phyloP scores from a whole-genome alignment of 2,797 vertebrate genomes.

The Cheracebus regulus region DNA sequence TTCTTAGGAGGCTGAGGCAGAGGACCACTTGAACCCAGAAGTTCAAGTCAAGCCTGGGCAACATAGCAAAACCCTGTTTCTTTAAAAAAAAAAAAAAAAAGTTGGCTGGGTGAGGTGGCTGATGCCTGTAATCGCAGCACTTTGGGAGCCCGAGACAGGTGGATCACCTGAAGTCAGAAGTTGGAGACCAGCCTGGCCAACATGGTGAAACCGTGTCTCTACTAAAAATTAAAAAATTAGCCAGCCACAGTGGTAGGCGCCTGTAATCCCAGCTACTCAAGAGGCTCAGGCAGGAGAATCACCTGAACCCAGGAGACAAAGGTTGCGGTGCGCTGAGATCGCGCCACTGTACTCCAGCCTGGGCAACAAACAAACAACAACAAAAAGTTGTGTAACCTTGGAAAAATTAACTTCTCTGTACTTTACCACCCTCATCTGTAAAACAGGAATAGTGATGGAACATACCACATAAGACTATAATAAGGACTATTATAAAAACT shows the following conservation, averaged over 20 bases:
- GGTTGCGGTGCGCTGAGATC: too few species aligned
- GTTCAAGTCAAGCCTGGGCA: background rate
- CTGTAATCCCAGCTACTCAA: background rate
- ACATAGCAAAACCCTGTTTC: too few species aligned
- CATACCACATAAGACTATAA: background rate
- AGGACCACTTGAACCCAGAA: background rate
- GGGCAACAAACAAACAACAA: background rate
- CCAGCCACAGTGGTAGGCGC: too few species aligned
- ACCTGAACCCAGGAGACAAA: background rate
- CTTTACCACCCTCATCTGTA: background rate
- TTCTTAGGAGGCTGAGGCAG: background rate
- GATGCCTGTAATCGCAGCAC: background rate
- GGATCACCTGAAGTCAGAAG: background rate
- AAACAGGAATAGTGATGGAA: slow-evolving; percentile 9
- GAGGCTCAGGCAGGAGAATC: background rate
- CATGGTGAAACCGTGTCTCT: background rate
- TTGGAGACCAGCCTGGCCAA: background rate
- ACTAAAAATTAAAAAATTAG: background rate
- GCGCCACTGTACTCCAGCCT: too few species aligned
- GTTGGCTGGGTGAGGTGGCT: background rate
- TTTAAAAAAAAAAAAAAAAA: background rate
- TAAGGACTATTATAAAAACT: background rate
- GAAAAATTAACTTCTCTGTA: slow-evolving; percentile 20
- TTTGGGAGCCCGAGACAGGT: background rate
- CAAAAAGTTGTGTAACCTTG: background rate